Base-by-base conservation (phyloP, 2,888 invertebrate species). In the Seira ritae region DNA sequence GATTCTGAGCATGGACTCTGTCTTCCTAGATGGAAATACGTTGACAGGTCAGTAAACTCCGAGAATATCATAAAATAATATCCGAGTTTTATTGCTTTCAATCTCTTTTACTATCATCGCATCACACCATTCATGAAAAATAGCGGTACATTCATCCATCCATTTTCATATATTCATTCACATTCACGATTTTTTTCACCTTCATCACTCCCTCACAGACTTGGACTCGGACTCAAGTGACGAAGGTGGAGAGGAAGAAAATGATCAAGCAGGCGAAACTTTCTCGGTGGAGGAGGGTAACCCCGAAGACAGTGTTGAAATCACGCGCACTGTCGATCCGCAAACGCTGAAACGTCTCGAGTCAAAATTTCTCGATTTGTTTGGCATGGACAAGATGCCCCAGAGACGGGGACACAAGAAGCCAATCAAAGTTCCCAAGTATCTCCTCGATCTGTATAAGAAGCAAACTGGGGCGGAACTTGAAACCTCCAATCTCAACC, bases 361-460 rank as follows among this genome's bases (percentile, higher is more conserved):
- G 77, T 87, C 87, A 55, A 82, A 88, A 75, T 88, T 89, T 71
- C 84, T 89, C 66, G 87, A 88, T 66, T 65, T 88, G 15, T 88
- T 88, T 79, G 87, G 87, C 55, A 89, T 89, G 89, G 79, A 75
- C 62, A 86, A 84, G 76, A 86, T 88, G 55, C 89, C 89, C 8
- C 46, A 71, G 42, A 66, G 42, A 72, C 65, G 17, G 23, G 17
- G 42, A 10, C 55, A 79, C 20, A 85, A 84, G 71, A 80, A 82
- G 70, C 72, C 78, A 81, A 84, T 78, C 69, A 80, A 80, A 84
- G 70, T 89, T 73, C 89, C 89, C 37, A 87, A 88, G 80, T 88
- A 88, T 79, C 86, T 89, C 74, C 84, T 94, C 91, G 93, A 95
- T 90, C 92, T 97, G 86, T 97, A 97, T 92, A 92, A 92, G 85